Percentiles rank a stretch among this genome's conserved stretches.
phyloP scores from a whole-genome alignment of 53 echinoderm and acorn worm genomes.

The Luidia sarsii region DNA sequence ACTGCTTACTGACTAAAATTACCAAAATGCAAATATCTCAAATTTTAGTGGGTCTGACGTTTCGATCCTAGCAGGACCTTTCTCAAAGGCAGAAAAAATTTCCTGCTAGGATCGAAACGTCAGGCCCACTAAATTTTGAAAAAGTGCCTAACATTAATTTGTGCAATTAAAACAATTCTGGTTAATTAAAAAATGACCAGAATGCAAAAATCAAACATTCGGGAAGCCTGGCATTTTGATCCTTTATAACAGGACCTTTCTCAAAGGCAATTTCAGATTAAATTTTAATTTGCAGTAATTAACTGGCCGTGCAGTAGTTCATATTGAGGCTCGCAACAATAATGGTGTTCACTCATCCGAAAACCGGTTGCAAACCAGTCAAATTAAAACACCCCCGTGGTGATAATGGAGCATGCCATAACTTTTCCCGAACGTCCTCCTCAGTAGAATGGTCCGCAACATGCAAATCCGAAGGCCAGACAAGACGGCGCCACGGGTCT shows the following conservation, averaged over 20 bases:
- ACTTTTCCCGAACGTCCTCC: not conserved
- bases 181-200: no score
- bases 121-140: no score
- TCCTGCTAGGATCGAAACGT: no score
- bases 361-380: not conserved
- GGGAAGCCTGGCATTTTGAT: not conserved
- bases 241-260: not conserved
- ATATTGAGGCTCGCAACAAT: not conserved
- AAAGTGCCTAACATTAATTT: no score
- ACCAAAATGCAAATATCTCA: no score
- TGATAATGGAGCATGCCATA: not conserved
- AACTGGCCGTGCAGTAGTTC: not conserved
- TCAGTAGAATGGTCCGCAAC: not conserved
- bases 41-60: no score
- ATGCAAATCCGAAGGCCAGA: slow-evolving; percentile 6
- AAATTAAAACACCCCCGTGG: not conserved
- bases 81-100: no score
- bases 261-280: not conserved
- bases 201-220: no score
- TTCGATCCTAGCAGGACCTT: no score
- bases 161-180: no score
- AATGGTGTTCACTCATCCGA: not conserved
- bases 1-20: no score
- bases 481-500: slow-evolving; percentile 15
- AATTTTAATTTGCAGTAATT: not conserved